Base-by-base conservation (phyloP, 1,140 invertebrate species). In the Sarcophaga peregrina region DNA sequence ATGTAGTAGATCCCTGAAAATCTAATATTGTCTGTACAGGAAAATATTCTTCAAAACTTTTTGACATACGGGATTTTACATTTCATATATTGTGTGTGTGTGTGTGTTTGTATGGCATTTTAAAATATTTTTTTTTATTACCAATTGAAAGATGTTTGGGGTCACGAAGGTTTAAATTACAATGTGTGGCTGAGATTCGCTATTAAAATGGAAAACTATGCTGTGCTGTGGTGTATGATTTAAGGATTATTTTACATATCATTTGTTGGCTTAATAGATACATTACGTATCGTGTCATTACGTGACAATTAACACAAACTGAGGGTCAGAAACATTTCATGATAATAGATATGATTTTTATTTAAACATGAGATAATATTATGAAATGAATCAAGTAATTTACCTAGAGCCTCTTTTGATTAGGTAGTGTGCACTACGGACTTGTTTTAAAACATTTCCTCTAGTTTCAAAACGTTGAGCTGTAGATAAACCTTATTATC, bases 11-110 rank as follows among this genome's bases (percentile, higher is more conserved):
- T 45, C 11, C 25, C 46, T 0, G 13, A 11, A 46, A 13, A 37
- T 74, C 11, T 74, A 37, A 15, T 74, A 1, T 74, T 76, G 54
- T 58, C 54, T 58, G 0, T n/a, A 48, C 74, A 76, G 74, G 74
- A 76, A 76, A 76, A 76, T n/a, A 76, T 76, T 15, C 17, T 76
- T 76, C 74, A 76, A n/a, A 76, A 76, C 45, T 76, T 76, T 46
- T 76, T 76, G 74, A 46, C 74, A 25, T 58, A 58, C 54, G 54
- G 54, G 54, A 4, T 37, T 58, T n/a, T 15, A 58, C 11, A n/a
- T 15, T 58, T 58, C 15, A 37, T 4, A 37, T 37, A 15, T 15
- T 58, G 54, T 58, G 54, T 58, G 54, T 58, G 54, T 58, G 54
- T n/a, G 15, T 58, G 54, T 58, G 54, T 58, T 11, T 58, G 54